Base-by-base conservation (phyloP, 2,888 invertebrate species). In the Gastrophysa polygoni region DNA sequence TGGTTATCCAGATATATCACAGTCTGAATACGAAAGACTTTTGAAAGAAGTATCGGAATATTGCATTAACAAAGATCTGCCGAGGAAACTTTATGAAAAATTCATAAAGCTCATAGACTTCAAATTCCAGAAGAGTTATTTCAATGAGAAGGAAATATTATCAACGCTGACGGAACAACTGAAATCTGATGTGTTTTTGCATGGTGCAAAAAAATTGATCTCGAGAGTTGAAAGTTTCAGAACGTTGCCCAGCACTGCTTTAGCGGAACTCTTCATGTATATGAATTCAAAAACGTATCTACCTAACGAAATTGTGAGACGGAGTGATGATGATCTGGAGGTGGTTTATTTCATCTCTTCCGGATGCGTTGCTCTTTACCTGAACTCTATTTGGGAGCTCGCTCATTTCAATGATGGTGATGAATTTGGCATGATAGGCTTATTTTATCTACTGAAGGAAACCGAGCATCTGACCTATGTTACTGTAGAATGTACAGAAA, bases 111-210 rank as follows among this genome's bases (percentile, higher is more conserved):
- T 61, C 29, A 66, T 61, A 24, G 16, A 61, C 24, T 63, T 61
- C 32, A 68, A 66, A 48, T 63, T 56, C 34, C 63, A 68, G 43
- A 32, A 50, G 11, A 58, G 63, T 17, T 68, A 58, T 38, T 65
- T 63, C 44, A 66, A 61, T 18, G 68, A 68, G 38, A 57, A 46
- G 16, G 57, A 58, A 1, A 68, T 68, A 11, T 61, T 63, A 14
- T 43, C 8, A 7, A 32, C 65, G 8, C 20, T 68, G 24, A 63
- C 65, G 0, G 20, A 47, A 7, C 59, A 61, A n/a, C 46, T 68
- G 17, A 47, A 18, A 51, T 48, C 57, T 21, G 65, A 65, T 49
- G 18, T 68, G 14, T 28, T 59, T 5, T 17, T 68, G 24, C 61
- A 57, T 52, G 14, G 57, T 11, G 68, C 68, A 3, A 65, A 49